Evolutionary conservation across 2,888 invertebrate genomes (phyloP), one percentile per base, ranked within the genome.

Genomic region (Euplagia quadripunctaria): DNA sequence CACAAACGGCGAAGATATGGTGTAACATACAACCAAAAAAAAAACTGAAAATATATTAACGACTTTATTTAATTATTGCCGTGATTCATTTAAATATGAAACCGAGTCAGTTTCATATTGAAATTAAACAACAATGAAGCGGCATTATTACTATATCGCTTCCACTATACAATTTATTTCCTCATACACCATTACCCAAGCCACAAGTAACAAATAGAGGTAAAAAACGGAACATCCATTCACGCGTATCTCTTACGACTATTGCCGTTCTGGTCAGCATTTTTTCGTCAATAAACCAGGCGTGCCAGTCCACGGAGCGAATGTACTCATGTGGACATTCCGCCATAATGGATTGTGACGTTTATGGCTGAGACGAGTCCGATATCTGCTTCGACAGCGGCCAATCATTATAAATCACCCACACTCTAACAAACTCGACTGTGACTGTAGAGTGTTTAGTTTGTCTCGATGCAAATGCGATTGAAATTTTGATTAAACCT

Each of bases 371-470:
- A 79, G 84, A 79, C 82, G 80, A 80, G 76, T 72, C 77, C 79
- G 85, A 84, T 84, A 82, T 84, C 80, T 84, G 83, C 85, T 84
- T 84, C 83, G 83, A 86, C 86, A 84, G 81, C 85, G 76, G 78
- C 81, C 85, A 86, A 85, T 84, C 84, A 84, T 79, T 86, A 86
- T 84, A 85, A 85, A 84, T 84, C 82, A 84, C 84, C 78, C 68
- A 63, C 73, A 75, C 83, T 83, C 85, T 79, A 84, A 82, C 78
- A 77, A 76, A 81, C 78, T 83, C 79, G 74, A 83, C 76, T 80
- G 82, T 31, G 2, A 31, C 31, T 31, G 31, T 31, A 31, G 75
- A 83, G 75, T 80, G 85, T 81, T 85, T 71, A 68, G 84, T 83
- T 85, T 73, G 85, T 80, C 82, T 82, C 81, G 78, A 82, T 82